Evolutionary conservation across 2,113 vertebrate genomes (phyloP), one percentile per base, ranked within the genome.

Genomic region (Hymenochirus boettgeri): DNA sequence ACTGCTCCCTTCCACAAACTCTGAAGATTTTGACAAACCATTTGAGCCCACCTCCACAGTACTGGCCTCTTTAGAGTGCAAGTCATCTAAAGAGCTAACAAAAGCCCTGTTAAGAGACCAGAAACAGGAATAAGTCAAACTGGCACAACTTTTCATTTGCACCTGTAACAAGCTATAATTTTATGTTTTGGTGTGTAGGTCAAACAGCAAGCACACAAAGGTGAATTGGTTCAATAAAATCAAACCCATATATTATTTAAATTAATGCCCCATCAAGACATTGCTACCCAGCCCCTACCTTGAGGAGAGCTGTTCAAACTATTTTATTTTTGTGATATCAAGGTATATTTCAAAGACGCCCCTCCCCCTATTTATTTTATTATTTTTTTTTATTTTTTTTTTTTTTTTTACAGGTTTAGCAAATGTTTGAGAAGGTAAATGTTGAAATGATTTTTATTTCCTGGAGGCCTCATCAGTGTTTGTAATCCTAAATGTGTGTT

Each of bases 81-180:
- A 61, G 9, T 55, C 45, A 21, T 76, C 50, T 74, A 83, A 80
- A 70, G 85, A 85, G 72, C 74, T 71, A 8, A 54, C 24, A 1
- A 92, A 92, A 97, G 94, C 73, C 93, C 95, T 50, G 84, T 86
- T 78, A 93, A 85, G 82, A 93, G 88, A 79, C 85, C n/a, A 86
- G 25, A 72, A 84, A 33, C 92, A 95, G 76, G 94, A 78, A 77
- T 88, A 87, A 83, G 90, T 98, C 47, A 94, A 89, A 78, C 82
- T 99, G 66, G 95, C 95, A 56, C 94, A 99, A 97, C 73, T 99
- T 99, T 57, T 93, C 94, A n/a, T 87, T 94, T 75, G 85, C 90
- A 3, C 83, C 90, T 65, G 73, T 87, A 78, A n/a, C n/a, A 89
- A 86, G 77, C 85, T 91, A 74, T 93, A 88, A 66, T n/a, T 71